Conservation (phyloP, 2,113 vertebrate genomes). For the Epinephelus fuscoguttatus region DNA sequence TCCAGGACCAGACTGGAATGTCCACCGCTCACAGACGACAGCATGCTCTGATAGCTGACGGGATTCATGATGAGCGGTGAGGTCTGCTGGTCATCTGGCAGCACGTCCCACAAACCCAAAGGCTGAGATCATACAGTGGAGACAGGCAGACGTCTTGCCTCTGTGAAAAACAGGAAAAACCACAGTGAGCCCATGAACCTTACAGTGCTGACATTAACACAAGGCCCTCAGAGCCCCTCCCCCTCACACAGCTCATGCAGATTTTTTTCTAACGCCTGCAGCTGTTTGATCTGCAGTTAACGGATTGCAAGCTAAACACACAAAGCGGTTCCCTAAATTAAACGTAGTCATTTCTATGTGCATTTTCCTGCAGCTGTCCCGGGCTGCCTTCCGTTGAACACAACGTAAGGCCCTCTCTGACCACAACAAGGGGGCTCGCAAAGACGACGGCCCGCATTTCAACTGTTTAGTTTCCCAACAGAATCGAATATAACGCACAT, state of each 20-base stretch:
- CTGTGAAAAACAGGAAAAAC: conserved; percentile 17
- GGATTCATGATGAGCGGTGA: conserved; percentile 68
- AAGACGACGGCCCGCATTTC: conserved; percentile 40
- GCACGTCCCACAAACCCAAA: conserved; percentile 22
- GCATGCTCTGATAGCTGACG: conserved; percentile 61
- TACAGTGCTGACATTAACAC: not conserved
- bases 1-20: conserved; percentile 41
- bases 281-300: fast-evolving
- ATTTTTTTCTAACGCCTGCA: not conserved
- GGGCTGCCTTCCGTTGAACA: conserved; percentile 9
- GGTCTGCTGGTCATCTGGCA: conserved; percentile 46
- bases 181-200: not conserved
- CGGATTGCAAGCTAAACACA: fast-evolving
- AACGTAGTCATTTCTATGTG: not conserved
- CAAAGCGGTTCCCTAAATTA: fast-evolving
- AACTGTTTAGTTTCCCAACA: conserved; percentile 25
- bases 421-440: conserved; percentile 38
- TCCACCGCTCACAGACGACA: conserved; percentile 42
- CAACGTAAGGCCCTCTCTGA: conserved; percentile 56
- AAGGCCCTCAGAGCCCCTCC: conserved; percentile 58
- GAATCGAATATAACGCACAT: conserved; percentile 1
- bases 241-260: conserved; percentile 17
- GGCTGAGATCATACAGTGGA: not conserved
- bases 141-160: not conserved
- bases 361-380: too few relatives aligned